These are phyloP conservation scores for Paramormyrops kingsleyae DNA, from an alignment of 2,113 vertebrate species.

Conservation along the genomic window DNA sequence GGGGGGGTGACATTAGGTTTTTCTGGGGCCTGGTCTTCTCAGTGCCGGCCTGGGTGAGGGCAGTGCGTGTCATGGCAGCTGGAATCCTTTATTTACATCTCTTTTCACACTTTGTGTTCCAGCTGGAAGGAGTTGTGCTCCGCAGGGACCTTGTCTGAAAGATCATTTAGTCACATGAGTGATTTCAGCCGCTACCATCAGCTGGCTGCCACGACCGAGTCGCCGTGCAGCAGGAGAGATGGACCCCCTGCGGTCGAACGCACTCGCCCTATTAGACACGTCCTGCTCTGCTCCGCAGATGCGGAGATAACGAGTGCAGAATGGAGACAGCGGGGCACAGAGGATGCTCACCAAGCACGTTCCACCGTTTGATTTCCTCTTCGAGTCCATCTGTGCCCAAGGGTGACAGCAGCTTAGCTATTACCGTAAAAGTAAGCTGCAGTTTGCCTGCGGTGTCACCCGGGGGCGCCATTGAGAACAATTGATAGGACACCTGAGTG, in stretches of 20 bases:
- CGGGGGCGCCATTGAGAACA: not conserved
- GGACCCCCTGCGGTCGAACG: not conserved
- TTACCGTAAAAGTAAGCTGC: not conserved
- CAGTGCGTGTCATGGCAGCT: not conserved
- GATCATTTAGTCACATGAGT: not conserved
- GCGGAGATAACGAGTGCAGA: not conserved
- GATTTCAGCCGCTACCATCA: not conserved
- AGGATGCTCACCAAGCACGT: not conserved
- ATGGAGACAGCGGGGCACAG: not conserved
- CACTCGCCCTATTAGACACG: not conserved
- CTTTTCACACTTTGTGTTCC: not conserved
- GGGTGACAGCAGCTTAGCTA: not conserved
- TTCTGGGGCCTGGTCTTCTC: too few species aligned
- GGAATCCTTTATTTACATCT: not conserved
- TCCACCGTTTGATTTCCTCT: not conserved
- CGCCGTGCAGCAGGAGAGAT: not conserved
- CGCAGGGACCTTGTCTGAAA: not conserved
- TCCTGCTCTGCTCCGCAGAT: not conserved
- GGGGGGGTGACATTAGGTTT: too few species aligned
- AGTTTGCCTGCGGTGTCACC: not conserved
- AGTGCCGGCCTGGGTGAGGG: not conserved
- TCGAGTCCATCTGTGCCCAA: not conserved
- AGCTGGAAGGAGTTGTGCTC: not conserved
- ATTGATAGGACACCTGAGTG: not conserved
- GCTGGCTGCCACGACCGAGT: not conserved